phyloP scores from a whole-genome alignment of 2,797 vertebrate species.

The Cephalopachus bancanus region DNA sequence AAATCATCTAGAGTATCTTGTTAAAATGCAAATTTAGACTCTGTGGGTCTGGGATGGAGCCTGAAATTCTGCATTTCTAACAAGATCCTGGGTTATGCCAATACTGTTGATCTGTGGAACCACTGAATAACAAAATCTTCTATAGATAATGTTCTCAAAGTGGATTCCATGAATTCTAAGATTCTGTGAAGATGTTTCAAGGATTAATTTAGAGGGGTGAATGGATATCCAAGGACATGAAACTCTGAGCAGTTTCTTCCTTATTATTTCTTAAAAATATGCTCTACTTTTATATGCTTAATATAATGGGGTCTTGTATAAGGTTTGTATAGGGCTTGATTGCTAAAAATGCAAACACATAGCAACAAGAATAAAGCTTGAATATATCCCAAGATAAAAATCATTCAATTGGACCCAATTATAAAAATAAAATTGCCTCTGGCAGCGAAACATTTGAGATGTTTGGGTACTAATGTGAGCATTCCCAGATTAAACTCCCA shows the following conservation, averaged over 20 bases:
- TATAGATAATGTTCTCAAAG: not conserved
- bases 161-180: not conserved
- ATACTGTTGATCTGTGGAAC: not conserved
- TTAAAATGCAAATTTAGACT: not conserved
- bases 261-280: not conserved
- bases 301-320: not conserved
- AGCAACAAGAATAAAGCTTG: not conserved
- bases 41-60: not conserved
- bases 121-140: not conserved
- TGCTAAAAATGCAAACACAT: slow-evolving; percentile 2
- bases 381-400: not conserved
- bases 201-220: not conserved
- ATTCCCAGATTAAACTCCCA: slow-evolving; percentile 15
- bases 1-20: not conserved
- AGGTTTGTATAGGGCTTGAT: not conserved
- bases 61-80: not conserved
- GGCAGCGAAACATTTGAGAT: not conserved
- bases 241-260: not conserved
- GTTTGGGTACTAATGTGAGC: not conserved
- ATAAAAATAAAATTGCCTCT: not conserved
- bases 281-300: not conserved
- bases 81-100: not conserved
- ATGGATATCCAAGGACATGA: not conserved
- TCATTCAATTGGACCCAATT: not conserved
- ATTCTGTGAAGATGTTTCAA: not conserved